Percentiles rank a stretch among this genome's conserved stretches.
Evolutionary conservation across 1,140 invertebrate species (phyloP).

Genomic region (Aphelenchoides besseyi): DNA sequence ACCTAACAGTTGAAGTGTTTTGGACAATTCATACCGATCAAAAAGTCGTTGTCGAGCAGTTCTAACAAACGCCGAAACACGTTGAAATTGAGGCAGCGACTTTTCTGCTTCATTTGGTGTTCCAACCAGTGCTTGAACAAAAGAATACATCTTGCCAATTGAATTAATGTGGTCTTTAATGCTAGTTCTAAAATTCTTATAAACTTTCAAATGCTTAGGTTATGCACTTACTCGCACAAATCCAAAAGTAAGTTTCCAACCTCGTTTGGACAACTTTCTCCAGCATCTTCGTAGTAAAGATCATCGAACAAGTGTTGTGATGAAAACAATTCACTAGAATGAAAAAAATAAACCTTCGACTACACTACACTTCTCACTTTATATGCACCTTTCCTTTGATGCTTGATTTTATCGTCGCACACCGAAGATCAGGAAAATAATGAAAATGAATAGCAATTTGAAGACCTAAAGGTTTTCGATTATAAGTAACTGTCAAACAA

Average conservation of each 20-base stretch:
- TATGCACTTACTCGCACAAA: not conserved
- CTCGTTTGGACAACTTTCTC: not conserved
- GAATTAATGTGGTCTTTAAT: not conserved
- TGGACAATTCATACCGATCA: not conserved
- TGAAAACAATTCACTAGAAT: not conserved
- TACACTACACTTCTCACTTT: not conserved
- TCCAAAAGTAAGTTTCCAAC: not conserved
- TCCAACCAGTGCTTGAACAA: not conserved
- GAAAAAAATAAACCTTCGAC: not conserved
- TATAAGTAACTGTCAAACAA: not conserved
- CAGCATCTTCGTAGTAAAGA: not conserved
- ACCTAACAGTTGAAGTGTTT: not conserved
- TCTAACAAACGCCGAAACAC: not conserved
- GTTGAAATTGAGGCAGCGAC: not conserved
- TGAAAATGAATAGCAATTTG: not conserved
- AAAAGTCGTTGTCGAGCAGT: not conserved
- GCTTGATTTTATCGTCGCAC: not conserved
- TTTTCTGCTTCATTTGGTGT: not conserved
- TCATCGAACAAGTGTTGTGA: not conserved
- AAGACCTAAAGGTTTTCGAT: not conserved
- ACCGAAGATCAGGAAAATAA: not conserved
- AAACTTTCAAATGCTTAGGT: not conserved
- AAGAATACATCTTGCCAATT: not conserved
- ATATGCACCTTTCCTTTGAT: not conserved
- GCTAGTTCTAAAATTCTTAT: not conserved